These are phyloP conservation scores for Hemiscyllium ocellatum DNA, from an alignment of 2,113 vertebrate species.

Conservation along the genomic window DNA sequence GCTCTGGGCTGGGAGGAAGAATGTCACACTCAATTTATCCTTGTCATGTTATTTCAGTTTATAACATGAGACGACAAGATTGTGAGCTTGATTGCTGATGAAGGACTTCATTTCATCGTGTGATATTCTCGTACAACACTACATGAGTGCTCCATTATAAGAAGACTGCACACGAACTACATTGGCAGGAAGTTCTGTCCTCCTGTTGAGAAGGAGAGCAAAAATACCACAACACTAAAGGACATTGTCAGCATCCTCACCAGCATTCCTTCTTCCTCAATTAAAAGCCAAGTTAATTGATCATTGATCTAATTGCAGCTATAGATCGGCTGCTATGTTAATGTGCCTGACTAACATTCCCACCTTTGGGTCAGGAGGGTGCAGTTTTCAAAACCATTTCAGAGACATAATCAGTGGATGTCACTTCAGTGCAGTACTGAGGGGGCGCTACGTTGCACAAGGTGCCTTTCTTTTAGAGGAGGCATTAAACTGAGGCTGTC, in stretches of 20 bases:
- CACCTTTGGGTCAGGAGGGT: neutral
- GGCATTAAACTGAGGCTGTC: neutral
- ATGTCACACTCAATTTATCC: neutral
- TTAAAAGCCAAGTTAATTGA: neutral
- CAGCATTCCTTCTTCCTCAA: neutral
- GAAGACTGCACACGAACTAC: neutral
- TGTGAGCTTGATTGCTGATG: neutral
- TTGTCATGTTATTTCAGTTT: neutral
- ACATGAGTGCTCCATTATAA: too few species aligned
- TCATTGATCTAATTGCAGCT: neutral
- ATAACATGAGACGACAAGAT: neutral
- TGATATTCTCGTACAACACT: too few species aligned
- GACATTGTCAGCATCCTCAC: neutral
- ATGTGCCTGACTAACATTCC: too few species aligned
- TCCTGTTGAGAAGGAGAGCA: neutral
- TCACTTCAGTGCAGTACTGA: neutral
- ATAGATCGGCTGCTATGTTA: neutral
- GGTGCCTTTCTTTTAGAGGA: neutral
- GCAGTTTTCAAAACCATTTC: neutral
- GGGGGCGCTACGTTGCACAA: too few species aligned
- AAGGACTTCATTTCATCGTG: neutral
- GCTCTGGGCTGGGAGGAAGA: neutral
- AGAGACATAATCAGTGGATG: neutral
- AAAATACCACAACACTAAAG: neutral
- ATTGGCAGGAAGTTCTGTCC: neutral